Base-by-base conservation (phyloP, 2,113 vertebrate species). In the Oryzias javanicus region DNA sequence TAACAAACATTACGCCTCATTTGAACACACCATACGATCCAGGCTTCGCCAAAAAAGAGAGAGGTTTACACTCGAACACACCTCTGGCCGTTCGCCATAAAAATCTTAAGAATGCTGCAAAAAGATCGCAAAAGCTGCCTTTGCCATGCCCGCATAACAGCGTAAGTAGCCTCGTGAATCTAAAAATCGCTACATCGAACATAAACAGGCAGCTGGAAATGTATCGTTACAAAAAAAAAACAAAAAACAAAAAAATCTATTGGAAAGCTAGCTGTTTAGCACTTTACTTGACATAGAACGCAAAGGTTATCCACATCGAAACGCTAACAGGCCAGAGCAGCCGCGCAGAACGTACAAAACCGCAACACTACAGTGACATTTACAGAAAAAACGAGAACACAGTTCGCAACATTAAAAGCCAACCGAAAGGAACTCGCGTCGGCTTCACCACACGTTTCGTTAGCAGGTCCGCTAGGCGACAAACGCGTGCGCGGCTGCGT, bases 111-210 rank as follows among this genome's bases (percentile, higher is more conserved):
- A 50, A 22, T 17, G 27, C 60, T 55, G 52, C 67, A 54, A 50
- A 50, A 60, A 77, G 52, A 55, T 72, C 60, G 67, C 16, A 7
- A 18, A 61, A 64, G 72, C 56, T 57, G 48, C 59, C 60, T 67
- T 84, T 78, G 84, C 80, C 88, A 86, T 84, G 81, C 86, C 79
- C 82, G 81, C 84, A 76, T 57, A 81, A 82, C 69, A 82, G 79
- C 76, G 35, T 49, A 59, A 53, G 57, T 24, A 75, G 56, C 70
- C 76, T 74, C 67, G 55, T 44, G 64, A 73, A 83, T 77, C 18
- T 46, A 82, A 79, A 74, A 63, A 77, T 67, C 4, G 54, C 62
- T 52, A 61, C 29, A 72, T 42, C 41, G 25, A 75, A 67, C 22
- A 4, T 20, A 66, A 55, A 51, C 57, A 70, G 54, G 16, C 40